Evolutionary conservation across 2,888 invertebrate species (phyloP).

Genomic region (Campaea margaritaria): DNA sequence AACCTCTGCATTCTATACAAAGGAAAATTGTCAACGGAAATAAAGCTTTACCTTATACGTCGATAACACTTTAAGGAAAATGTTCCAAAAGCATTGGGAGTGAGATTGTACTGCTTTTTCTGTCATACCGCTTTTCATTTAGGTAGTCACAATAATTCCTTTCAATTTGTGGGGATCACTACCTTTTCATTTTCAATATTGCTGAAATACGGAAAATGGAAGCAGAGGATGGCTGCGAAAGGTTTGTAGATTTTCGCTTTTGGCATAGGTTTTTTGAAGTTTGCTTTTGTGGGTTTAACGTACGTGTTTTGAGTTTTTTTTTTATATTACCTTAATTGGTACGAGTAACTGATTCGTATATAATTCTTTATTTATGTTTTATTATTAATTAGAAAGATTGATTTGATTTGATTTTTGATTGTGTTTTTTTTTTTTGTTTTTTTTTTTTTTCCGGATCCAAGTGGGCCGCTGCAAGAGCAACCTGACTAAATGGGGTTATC

Average conservation of each 20-base stretch:
- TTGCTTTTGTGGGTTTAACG: too few relatives aligned
- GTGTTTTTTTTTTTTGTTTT: too few relatives aligned
- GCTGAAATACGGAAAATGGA: slow-evolving; percentile 10
- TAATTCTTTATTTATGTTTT: too few relatives aligned
- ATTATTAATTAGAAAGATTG: too few relatives aligned
- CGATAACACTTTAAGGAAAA: slow-evolving; percentile 27
- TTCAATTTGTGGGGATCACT: slow-evolving; percentile 30
- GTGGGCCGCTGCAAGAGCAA: too few relatives aligned
- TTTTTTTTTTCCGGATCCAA: too few relatives aligned
- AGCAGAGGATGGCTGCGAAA: not conserved
- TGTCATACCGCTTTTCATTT: slow-evolving; percentile 24
- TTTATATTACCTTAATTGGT: too few relatives aligned
- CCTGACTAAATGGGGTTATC: too few relatives aligned
- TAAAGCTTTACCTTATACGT: slow-evolving; percentile 10
- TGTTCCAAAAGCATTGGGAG: slow-evolving; percentile 10
- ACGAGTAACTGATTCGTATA: too few relatives aligned
- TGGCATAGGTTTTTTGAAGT: not conserved
- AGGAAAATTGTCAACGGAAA: slow-evolving; percentile 24
- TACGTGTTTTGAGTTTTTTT: too few relatives aligned
- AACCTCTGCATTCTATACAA: slow-evolving; percentile 13
- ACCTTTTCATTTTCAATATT: slow-evolving; percentile 26
- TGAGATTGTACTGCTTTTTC: slow-evolving; percentile 9
- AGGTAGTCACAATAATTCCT: slow-evolving; percentile 26
- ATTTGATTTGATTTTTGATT: too few relatives aligned
- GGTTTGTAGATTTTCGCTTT: not conserved